Evolutionary conservation across 2,113 vertebrate species (phyloP).

Genomic region (Theristicus caerulescens): DNA sequence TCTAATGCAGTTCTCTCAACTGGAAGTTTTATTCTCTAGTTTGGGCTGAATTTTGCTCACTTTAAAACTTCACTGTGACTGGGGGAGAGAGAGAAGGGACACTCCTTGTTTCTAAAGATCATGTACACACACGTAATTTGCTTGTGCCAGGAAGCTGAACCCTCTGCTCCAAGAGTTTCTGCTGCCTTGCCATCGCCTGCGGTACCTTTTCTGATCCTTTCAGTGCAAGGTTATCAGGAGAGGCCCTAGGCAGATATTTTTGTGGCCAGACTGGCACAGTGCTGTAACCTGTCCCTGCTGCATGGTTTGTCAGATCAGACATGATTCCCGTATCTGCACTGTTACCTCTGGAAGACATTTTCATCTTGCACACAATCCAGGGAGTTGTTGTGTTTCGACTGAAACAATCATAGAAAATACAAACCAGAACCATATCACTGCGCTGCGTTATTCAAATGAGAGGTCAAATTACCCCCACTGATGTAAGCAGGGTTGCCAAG

Average conservation of each 20-base stretch:
- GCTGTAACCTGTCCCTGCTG: neutral
- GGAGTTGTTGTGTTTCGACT: neutral
- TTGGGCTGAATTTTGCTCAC: neutral
- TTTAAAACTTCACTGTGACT: neutral
- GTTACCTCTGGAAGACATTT: constrained; percentile 34
- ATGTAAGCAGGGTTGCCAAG: constrained; percentile 47
- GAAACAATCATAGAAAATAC: constrained; percentile 14
- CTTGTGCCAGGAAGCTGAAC: neutral
- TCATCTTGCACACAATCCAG: neutral
- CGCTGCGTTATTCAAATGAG: constrained; percentile 21
- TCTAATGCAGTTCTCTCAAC: neutral
- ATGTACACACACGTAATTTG: fast-evolving
- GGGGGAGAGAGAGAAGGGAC: neutral
- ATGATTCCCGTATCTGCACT: neutral
- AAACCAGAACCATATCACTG: constrained; percentile 34
- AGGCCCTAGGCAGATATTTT: neutral
- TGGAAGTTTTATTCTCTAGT: neutral
- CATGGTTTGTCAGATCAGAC: neutral
- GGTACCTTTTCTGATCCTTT: neutral
- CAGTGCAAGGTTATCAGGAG: neutral
- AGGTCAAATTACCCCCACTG: constrained; percentile 48
- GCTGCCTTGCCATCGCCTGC: neutral
- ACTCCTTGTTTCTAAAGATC: neutral
- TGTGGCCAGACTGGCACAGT: neutral
- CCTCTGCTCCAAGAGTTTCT: neutral